These are phyloP conservation scores for Brachyhypopomus occidentalis DNA, from an alignment of 2,113 vertebrate genomes.

Conservation along the genomic window DNA sequence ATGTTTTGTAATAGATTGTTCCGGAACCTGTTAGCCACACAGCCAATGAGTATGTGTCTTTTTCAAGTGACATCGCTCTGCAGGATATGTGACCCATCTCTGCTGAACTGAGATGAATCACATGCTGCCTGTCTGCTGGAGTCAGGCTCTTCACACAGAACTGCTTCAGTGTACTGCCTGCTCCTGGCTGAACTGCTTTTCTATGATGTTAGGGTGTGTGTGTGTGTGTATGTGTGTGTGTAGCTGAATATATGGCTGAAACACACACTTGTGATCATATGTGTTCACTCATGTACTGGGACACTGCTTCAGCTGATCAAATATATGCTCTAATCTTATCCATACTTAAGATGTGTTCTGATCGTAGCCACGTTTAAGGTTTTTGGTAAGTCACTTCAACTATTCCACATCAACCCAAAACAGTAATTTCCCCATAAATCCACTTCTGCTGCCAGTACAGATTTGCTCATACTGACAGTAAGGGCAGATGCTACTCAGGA, in stretches of 20 bases:
- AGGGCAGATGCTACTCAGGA: neutral
- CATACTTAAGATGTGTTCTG: too few relatives aligned
- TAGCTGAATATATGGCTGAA: neutral
- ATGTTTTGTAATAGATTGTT: neutral
- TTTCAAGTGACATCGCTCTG: neutral
- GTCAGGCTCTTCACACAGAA: too few relatives aligned
- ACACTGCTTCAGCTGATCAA: neutral
- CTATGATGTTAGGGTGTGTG: neutral
- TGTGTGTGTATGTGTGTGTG: constrained; percentile 4
- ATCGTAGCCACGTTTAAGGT: neutral
- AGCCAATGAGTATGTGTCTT: neutral
- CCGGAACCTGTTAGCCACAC: neutral
- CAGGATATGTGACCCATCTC: constrained; percentile 6
- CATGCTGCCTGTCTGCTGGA: neutral
- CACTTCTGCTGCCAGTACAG: constrained; percentile 9
- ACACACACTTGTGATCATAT: neutral
- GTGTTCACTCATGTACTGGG: neutral
- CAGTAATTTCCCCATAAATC: neutral
- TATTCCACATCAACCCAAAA: neutral
- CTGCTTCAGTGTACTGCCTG: too few relatives aligned
- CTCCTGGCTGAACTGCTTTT: too few relatives aligned
- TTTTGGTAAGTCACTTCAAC: neutral
- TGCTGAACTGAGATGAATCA: constrained; percentile 5
- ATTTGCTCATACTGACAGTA: neutral
- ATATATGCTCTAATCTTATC: too few relatives aligned